phyloP scores from a whole-genome alignment of 2,113 vertebrate genomes.

The Campylomormyrus tamandua region DNA sequence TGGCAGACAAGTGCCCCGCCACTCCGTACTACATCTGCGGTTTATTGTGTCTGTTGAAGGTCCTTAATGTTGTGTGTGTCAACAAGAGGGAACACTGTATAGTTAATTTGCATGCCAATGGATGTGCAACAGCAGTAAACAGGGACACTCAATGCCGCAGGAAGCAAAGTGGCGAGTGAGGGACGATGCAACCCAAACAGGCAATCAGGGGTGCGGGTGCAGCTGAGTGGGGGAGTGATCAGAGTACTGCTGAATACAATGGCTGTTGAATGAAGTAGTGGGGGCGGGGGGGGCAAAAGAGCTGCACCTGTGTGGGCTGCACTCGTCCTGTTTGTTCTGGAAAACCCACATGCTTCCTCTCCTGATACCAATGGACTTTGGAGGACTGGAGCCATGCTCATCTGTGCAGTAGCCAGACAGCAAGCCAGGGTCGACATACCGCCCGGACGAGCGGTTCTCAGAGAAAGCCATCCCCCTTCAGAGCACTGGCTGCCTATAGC shows the following conservation, averaged over 20 bases:
- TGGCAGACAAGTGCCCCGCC: constrained; percentile 14
- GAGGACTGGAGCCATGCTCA: constrained; percentile 29
- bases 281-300: constrained; percentile 18
- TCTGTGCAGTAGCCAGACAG: constrained; percentile 20
- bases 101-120: not conserved
- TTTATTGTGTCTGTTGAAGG: not conserved
- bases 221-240: not conserved
- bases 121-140: not conserved
- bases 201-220: constrained; percentile 11
- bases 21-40: not conserved
- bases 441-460: constrained; percentile 1
- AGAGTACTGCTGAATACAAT: constrained; percentile 8
- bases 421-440: constrained; percentile 45
- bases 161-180: not conserved
- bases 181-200: not conserved
- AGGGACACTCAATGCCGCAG: not conserved
- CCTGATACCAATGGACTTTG: constrained; percentile 29
- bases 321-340: constrained; percentile 65
- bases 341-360: constrained; percentile 39
- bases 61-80: not conserved
- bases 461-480: not conserved
- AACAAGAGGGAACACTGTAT: not conserved
- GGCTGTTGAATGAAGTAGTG: constrained; percentile 20
- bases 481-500: constrained; percentile 22
- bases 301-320: constrained; percentile 58